A percentile compares a stretch with the other conserved stretches of the same genome.
phyloP scores from a whole-genome alignment of 1,140 invertebrate species.

The Drosophila grimshawi region DNA sequence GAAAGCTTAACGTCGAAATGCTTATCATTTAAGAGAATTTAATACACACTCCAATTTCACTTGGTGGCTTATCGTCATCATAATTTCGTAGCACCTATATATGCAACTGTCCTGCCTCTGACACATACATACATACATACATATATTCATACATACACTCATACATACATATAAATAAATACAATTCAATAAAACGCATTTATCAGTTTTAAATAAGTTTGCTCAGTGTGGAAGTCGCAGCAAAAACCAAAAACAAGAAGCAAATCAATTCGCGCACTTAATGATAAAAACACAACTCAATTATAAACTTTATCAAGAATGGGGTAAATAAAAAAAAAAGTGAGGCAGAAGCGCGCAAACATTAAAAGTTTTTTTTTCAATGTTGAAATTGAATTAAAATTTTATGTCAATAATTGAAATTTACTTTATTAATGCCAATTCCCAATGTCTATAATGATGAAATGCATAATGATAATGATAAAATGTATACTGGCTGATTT shows the following conservation, averaged over 20 bases:
- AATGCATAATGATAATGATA: conserved; percentile 6
- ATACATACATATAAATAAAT: conserved; percentile 28
- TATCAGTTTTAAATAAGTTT: conserved; percentile 82
- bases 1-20: conserved; percentile 9
- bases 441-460: conserved; percentile 19
- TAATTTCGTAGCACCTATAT: conserved; percentile 19
- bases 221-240: conserved; percentile 47
- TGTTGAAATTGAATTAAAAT: conserved; percentile 75
- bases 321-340: neutral
- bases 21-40: conserved; percentile 26
- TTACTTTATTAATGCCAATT: conserved; percentile 62
- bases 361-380: conserved; percentile 68
- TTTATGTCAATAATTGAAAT: conserved; percentile 69
- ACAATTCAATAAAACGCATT: conserved; percentile 62
- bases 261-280: conserved; percentile 79
- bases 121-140: conserved; percentile 1
- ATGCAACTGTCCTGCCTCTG: neutral
- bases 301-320: conserved; percentile 74
- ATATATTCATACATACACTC: neutral
- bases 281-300: conserved; percentile 80
- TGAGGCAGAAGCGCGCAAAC: conserved; percentile 26
- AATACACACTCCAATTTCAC: conserved; percentile 11
- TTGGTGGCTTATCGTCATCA: conserved; percentile 24
- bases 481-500: conserved; percentile 41
- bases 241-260: conserved; percentile 37